Evolutionary conservation across 2,113 vertebrate species (phyloP), one percentile per base, ranked within the genome.

Genomic region (Hiodon alosoides): DNA sequence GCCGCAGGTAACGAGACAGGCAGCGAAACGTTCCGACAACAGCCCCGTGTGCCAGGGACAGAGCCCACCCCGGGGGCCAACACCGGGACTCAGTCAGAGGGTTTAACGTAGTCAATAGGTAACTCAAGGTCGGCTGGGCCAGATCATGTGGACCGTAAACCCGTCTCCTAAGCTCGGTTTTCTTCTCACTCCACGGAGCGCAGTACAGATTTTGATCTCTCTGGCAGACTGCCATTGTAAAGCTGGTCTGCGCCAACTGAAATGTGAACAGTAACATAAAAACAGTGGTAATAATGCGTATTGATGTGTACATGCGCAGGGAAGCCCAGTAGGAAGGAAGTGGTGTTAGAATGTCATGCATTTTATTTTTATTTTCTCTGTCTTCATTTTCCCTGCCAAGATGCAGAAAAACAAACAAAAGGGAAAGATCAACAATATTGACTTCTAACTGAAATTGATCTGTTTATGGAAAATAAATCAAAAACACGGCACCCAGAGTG

Each of bases 61-160:
- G 31, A 31, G 31, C 31, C 31, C 31, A 31, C 31, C 31, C 31
- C 31, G 31, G 31, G 31, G 31, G 31, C 31, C 31, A 31, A 31
- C 31, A 31, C 31, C 31, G 31, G 31, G 31, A 31, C 31, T 2
- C 1, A 65, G 10, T 65, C 62, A 46, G 5, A 46, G 62, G 17
- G 16, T 10, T 14, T 16, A 65, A n/a, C 17, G 11, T 31, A 67
- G 67, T 74, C 73, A 17, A 67, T 74, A 67, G 53, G 64, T 8
- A 47, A 47, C 73, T 55, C 4, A 3, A 4, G 53, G 16, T 16
- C 11, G 13, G 7, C 46, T 13, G 4, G 11, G 51, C 54, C 2
- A 8, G 48, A 51, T 57, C 46, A 16, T 16, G 31, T 65, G 31
- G 50, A 62, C 48, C 13, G 61, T 65, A 64, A 17, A 54, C 72